Conservation (phyloP, 2,797 vertebrate species). For the Hephaestus fuliginosus region DNA sequence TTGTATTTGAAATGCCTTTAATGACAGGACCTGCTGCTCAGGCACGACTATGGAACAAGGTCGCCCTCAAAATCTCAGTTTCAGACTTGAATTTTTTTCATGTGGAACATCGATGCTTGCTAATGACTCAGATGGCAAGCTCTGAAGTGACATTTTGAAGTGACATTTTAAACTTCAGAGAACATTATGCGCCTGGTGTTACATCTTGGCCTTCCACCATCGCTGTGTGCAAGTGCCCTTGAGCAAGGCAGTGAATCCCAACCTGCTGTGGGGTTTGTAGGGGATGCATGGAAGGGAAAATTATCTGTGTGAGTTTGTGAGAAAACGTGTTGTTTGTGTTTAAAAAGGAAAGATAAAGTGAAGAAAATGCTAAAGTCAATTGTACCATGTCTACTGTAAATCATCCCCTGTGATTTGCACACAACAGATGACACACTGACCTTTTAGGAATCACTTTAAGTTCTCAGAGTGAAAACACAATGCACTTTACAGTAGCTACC, state of each 20-base stretch:
- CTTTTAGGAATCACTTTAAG: background rate
- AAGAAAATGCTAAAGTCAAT: background rate
- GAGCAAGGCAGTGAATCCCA: slow-evolving; percentile 33
- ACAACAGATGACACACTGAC: background rate
- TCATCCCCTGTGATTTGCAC: background rate
- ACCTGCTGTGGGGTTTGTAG: background rate
- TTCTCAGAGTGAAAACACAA: background rate
- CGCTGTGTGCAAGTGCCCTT: slow-evolving; percentile 18
- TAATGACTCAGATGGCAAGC: slow-evolving; percentile 44
- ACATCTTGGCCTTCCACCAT: slow-evolving; percentile 26
- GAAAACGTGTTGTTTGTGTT: background rate
- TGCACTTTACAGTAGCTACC: background rate
- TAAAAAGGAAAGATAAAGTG: background rate
- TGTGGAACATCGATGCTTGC: slow-evolving; percentile 27
- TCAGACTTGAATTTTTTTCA: slow-evolving; percentile 10
- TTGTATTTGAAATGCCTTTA: background rate
- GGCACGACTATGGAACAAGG: background rate
- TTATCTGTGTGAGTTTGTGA: background rate
- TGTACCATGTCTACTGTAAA: background rate
- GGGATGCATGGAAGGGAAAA: background rate
- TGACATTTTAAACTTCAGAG: slow-evolving; percentile 68
- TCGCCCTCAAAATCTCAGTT: slow-evolving; percentile 14
- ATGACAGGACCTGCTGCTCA: background rate
- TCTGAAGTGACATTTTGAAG: slow-evolving; percentile 64
- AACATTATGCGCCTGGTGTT: slow-evolving; percentile 38